Evolutionary conservation across 2,797 vertebrate genomes (phyloP).

Genomic region (Rhinogobio ventralis): DNA sequence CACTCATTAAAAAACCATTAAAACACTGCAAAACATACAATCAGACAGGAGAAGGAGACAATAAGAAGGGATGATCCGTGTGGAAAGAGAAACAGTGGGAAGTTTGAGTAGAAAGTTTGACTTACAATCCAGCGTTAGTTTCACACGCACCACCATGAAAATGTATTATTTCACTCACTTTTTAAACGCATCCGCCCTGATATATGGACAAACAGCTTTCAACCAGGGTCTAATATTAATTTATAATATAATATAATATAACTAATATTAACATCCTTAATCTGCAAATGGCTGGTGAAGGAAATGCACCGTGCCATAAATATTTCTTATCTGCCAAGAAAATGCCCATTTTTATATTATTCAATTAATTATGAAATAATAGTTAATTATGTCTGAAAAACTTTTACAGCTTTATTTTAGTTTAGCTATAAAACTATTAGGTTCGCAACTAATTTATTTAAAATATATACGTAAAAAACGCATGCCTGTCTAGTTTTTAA

Average conservation of each 20-base stretch:
- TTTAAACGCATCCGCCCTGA: neutral
- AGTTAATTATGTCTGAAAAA: neutral
- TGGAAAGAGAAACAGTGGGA: neutral
- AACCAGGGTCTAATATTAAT: neutral
- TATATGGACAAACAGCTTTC: neutral
- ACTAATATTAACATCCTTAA: neutral
- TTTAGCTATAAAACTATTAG: neutral
- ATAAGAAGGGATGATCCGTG: no score
- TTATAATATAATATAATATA: neutral
- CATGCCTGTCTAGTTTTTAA: neutral
- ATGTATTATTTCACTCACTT: neutral
- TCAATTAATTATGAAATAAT: neutral
- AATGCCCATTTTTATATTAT: neutral
- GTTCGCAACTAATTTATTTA: neutral
- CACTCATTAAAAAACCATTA: constrained; percentile 72
- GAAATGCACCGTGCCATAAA: neutral
- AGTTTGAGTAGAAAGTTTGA: no score
- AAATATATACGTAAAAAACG: neutral
- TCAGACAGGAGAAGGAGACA: neutral
- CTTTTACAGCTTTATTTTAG: neutral
- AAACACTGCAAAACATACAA: constrained; percentile 82
- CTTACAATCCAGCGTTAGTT: neutral
- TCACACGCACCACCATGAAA: neutral
- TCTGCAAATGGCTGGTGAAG: neutral
- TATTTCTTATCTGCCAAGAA: neutral